phyloP scores from a whole-genome alignment of 2,113 vertebrate species.

The Corythornis madagascariensis region DNA sequence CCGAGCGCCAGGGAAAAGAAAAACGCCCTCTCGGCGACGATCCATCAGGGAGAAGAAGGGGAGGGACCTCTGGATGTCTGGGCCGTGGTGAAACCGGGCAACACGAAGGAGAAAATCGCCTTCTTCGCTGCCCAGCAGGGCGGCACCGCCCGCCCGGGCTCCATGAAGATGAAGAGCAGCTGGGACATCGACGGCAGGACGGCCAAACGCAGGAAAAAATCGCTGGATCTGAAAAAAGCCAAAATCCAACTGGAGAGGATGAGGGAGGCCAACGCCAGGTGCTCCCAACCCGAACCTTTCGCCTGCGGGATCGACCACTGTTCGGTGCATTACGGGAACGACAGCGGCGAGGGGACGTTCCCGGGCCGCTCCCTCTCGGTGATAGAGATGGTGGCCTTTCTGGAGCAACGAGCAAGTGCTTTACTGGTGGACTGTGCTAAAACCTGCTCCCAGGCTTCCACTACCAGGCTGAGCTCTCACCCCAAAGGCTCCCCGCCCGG shows the following conservation, averaged over 20 bases:
- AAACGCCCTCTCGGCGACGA: constrained; percentile 44
- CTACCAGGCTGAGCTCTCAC: constrained; percentile 55
- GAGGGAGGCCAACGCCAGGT: constrained; percentile 68
- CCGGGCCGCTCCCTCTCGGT: constrained; percentile 82
- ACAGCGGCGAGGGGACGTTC: constrained; percentile 39
- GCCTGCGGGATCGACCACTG: constrained; percentile 76
- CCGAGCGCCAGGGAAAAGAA: constrained; percentile 65
- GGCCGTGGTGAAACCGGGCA: constrained; percentile 92
- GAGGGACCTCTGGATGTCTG: constrained; percentile 85
- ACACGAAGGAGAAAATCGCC: constrained; percentile 95
- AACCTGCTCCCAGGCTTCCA: constrained; percentile 31
- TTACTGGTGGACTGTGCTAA: constrained; percentile 78
- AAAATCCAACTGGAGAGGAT: constrained; percentile 76
- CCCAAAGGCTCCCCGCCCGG: constrained; percentile 34
- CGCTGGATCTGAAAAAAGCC: constrained; percentile 76
- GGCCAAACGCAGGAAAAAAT: constrained; percentile 86
- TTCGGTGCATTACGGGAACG: constrained; percentile 68
- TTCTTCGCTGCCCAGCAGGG: constrained; percentile 88
- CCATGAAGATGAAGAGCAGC: constrained; percentile 86
- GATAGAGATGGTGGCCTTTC: constrained; percentile 92
- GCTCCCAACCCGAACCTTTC: constrained; percentile 73
- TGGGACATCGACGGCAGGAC: constrained; percentile 86
- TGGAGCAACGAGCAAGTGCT: constrained; percentile 86
- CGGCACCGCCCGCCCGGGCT: constrained; percentile 56
- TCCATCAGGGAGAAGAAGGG: constrained; percentile 80